Conservation (phyloP, 2,888 invertebrate species). For the Acleris emargana region DNA sequence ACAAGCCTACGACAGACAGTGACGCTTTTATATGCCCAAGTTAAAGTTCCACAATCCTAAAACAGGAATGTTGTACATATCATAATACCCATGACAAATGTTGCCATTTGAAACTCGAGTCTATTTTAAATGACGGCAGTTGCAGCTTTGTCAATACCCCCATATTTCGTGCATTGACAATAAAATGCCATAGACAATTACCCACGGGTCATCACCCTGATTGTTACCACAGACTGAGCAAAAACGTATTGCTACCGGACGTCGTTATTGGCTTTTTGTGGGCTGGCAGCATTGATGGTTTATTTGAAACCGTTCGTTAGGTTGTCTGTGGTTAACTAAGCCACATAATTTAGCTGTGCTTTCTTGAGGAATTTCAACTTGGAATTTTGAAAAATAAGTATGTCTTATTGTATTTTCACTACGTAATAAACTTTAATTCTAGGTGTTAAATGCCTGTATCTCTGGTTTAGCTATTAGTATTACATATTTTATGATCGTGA, state of each 20-base stretch:
- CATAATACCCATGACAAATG: background rate
- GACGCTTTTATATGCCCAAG: too few relatives aligned
- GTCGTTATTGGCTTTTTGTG: slow-evolving; percentile 37
- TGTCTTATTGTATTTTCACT: too few relatives aligned
- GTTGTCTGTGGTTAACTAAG: slow-evolving; percentile 27
- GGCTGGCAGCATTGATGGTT: slow-evolving; percentile 29
- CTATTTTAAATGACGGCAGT: background rate
- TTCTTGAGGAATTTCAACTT: slow-evolving; percentile 18
- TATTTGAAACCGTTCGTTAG: slow-evolving; percentile 31
- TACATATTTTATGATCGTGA: too few relatives aligned
- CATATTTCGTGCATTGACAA: background rate
- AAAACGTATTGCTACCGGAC: slow-evolving; percentile 32
- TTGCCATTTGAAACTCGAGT: background rate
- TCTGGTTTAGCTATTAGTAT: too few relatives aligned
- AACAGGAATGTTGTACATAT: background rate
- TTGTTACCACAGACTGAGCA: slow-evolving; percentile 26
- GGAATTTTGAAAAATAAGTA: background rate
- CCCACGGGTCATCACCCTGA: slow-evolving; percentile 21
- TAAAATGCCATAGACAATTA: slow-evolving; percentile 15
- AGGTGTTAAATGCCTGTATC: too few relatives aligned
- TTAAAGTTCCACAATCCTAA: slow-evolving; percentile 1
- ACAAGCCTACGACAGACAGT: too few relatives aligned
- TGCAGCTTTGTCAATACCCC: background rate
- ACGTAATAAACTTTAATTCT: too few relatives aligned
- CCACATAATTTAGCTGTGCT: slow-evolving; percentile 9